Evolutionary conservation across 1,140 invertebrate genomes (phyloP), one percentile per base, ranked within the genome.

Genomic region (Heliconius congener): DNA sequence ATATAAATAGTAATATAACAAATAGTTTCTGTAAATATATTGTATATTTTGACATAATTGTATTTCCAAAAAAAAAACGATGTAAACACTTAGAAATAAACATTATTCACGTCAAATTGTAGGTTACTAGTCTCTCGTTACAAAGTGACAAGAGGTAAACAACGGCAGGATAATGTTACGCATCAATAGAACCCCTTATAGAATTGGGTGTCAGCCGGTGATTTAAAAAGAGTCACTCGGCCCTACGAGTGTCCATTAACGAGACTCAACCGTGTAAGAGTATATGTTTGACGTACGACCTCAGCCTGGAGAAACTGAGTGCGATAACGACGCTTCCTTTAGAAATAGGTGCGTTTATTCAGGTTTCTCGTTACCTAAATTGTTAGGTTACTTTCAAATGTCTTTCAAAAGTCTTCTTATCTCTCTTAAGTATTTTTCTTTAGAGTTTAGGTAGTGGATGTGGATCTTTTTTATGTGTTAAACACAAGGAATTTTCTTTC

Each of bases 201-300:
- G 79, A 76, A 87, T 85, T 87, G 82, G 80, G 84, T 87, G 87
- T 85, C 85, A 88, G 82, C 84, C 60, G 72, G 55, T 81, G 73
- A 73, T 83, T 87, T 81, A 86, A 86, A 82, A 89, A 87, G 83
- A 82, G 80, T 85, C 81, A 85, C 84, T 89, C 78, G 82, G 83
- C 83, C 83, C 86, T 82, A 89, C 84, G 87, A 91, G 90, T 88
- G 91, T 91, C 90, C 91, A 93, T 93, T 91, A 91, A 85, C 82
- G 77, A 85, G 82, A 84, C 84, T 85, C 83, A 87, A 83, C 82
- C 82, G 71, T 87, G 91, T 89, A 91, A 93, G 86, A 82, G 83
- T 88, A 91, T 91, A 91, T 88, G 86, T 91, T 92, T 92, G 88
- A 89, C 85, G 85, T 89, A 87, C 84, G 82, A 81, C 75, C 76